Base-by-base conservation (phyloP, 2,888 invertebrate species). In the Nezara viridula region DNA sequence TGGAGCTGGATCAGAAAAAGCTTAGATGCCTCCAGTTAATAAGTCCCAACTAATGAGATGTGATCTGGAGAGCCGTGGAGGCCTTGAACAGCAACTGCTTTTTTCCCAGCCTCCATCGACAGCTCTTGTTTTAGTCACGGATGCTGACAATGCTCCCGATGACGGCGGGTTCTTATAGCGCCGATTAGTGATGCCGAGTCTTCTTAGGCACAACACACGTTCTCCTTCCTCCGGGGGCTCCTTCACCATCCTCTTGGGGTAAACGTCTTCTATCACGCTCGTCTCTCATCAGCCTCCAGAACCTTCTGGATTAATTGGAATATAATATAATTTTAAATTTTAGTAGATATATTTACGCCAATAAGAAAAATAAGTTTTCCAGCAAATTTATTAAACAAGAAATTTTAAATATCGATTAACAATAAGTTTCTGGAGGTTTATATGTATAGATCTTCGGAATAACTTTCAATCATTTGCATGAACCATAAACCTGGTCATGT, bases 71-170 rank as follows among this genome's bases (percentile, higher is more conserved):
- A 32, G 47, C 66, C 88, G 88, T 88, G 88, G 88, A 88, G 88
- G 12, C 88, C 88, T 88, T 88, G 88, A 16, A 24, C 4, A 66
- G 73, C 32, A 77, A 37, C 5, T 40, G 7, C 50, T 73, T 88
- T 88, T 88, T 88, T 40, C 66, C 73, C 47, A 37, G 40, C n/a
- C 87, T 37, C 85, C 40, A 66, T 37, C 7, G 49, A 44, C 88
- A 49, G 27, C 88, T 88, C 88, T 88, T 88, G 88, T 88, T 88
- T 88, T 88, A 88, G 88, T 88, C 88, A 88, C 88, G 88, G 55
- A 9, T 0, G 32, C 88, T 73, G 88, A 88, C 88, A 88, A 88
- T 88, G 88, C 88, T 40, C 44, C 47, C 49, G 55, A 66, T 66
- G 60, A 88, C 88, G 60, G n/a, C 12, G 2, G 24, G 4, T 81